Conservation (phyloP, 2,888 invertebrate genomes). For the Drosophila demipolita region DNA sequence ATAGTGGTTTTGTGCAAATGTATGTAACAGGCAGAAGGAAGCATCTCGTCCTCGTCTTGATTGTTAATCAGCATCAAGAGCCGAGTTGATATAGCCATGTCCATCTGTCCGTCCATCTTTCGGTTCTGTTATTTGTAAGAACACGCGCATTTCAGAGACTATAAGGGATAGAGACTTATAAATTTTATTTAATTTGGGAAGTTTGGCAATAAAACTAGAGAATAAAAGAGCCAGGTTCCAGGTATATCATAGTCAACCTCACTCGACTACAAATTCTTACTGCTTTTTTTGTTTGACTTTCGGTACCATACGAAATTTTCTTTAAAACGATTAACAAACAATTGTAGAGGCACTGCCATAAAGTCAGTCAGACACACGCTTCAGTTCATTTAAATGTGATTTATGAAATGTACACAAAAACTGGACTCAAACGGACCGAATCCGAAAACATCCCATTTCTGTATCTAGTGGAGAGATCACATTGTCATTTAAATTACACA, state of each 20-base stretch:
- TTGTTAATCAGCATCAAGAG: background rate
- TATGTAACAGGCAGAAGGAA: background rate
- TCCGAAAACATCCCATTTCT: background rate
- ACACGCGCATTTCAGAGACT: no score
- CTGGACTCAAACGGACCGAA: constrained; percentile 17
- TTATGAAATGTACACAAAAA: constrained; percentile 48
- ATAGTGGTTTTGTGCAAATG: background rate
- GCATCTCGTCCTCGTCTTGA: background rate
- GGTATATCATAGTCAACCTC: background rate
- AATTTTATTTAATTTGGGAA: background rate
- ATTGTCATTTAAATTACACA: constrained; percentile 35
- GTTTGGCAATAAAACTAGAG: background rate
- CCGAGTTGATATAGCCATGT: background rate
- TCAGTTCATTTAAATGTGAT: constrained; percentile 71
- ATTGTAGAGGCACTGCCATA: constrained; percentile 48
- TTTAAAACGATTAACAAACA: constrained; percentile 67
- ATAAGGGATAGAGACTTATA: no score
- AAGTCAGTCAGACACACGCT: constrained; percentile 55
- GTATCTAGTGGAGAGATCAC: constrained; percentile 7
- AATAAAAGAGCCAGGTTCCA: background rate
- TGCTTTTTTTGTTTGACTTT: background rate
- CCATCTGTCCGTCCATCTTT: no score
- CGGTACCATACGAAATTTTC: background rate
- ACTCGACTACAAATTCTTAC: background rate
- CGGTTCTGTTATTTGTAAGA: background rate